A percentile compares a stretch with the other conserved stretches of the same genome.
phyloP scores from a whole-genome alignment of 2,888 invertebrate genomes.

The Papilio protenor region DNA sequence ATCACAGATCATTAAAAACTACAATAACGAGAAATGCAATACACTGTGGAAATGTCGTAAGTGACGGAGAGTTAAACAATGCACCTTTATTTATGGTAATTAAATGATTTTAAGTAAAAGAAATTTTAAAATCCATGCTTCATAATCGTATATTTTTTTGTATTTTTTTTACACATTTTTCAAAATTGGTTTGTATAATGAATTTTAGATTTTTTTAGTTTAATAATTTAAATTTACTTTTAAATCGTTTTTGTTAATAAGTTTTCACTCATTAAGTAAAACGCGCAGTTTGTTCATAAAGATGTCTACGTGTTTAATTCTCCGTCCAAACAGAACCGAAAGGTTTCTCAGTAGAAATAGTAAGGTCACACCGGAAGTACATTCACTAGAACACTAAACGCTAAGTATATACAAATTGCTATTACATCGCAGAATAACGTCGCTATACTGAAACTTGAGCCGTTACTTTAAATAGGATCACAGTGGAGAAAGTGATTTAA shows the following conservation, averaged over 20 bases:
- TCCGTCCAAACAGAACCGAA: constrained; percentile 51
- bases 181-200: neutral
- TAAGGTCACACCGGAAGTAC: constrained; percentile 81
- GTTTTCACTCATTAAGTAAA: neutral
- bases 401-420: constrained; percentile 76
- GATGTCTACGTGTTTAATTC: neutral
- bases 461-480: constrained; percentile 82
- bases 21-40: constrained; percentile 64
- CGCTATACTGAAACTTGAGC: constrained; percentile 80
- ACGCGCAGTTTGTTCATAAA: neutral
- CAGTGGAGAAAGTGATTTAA: constrained; percentile 84
- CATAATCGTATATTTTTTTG: neutral
- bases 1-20: constrained; percentile 78
- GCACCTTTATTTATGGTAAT: neutral
- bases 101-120: neutral
- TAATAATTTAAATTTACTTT: too few species aligned
- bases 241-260: neutral
- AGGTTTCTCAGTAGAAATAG: constrained; percentile 63
- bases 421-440: constrained; percentile 60
- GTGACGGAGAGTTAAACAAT: constrained; percentile 52
- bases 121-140: too few species aligned
- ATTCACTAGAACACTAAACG: constrained; percentile 67
- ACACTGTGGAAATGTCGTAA: constrained; percentile 63
- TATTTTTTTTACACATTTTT: neutral
- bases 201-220: too few species aligned